Percentiles rank a stretch among this genome's conserved stretches.
Conservation (phyloP, 2,113 vertebrate species). For the Chiloscyllium plagiosum region DNA sequence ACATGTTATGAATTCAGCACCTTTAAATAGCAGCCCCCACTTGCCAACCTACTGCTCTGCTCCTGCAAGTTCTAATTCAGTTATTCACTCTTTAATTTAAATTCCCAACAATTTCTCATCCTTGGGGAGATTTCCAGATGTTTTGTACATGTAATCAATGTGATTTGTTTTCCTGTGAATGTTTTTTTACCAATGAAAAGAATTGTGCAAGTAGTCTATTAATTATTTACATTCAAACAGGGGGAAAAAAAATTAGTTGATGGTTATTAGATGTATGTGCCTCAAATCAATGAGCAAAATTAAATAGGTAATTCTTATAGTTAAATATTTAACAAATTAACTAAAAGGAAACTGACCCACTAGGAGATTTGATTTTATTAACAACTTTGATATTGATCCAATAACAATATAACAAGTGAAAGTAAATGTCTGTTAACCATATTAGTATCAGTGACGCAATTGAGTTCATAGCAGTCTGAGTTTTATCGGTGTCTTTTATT, state of each 20-base stretch:
- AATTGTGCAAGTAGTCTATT: background rate
- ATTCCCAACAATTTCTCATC: background rate
- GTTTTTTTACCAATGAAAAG: background rate
- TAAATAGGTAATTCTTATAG: background rate
- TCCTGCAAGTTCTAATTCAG: too few relatives aligned
- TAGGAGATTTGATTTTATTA: background rate
- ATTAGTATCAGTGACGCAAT: background rate
- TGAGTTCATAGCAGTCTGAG: background rate
- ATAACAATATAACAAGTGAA: background rate
- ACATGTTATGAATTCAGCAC: too few relatives aligned
- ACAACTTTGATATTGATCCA: too few relatives aligned
- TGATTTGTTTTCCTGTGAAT: background rate
- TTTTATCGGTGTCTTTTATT: background rate
- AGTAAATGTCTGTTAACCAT: background rate
- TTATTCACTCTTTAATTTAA: background rate
- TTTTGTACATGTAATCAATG: background rate
- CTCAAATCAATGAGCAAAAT: conserved; percentile 11
- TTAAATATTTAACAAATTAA: conserved; percentile 13
- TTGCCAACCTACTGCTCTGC: too few relatives aligned
- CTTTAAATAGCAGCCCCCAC: too few relatives aligned
- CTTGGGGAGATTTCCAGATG: background rate
- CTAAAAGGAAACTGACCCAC: background rate
- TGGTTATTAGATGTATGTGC: background rate
- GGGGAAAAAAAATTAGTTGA: background rate
- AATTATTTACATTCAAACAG: conserved; percentile 11